Evolutionary conservation across 35 echinoderm and acorn worm genomes (phyloP).

Genomic region (Strongylocentrotus purpuratus): DNA sequence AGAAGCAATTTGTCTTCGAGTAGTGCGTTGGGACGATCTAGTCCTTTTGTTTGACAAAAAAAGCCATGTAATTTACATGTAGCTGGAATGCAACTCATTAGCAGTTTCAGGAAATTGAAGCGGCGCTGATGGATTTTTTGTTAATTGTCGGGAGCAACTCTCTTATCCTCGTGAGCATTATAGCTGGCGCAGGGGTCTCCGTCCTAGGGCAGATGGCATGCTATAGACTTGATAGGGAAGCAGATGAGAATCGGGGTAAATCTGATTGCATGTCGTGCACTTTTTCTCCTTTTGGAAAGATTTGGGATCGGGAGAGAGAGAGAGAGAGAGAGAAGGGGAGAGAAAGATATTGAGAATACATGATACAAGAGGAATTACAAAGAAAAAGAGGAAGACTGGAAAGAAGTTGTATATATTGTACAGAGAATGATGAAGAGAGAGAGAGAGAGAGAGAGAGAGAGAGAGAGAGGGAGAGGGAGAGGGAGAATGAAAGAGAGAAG

Average conservation of each 20-base stretch:
- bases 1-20: not conserved
- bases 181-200: not conserved
- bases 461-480: too few species aligned
- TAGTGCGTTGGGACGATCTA: not conserved
- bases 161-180: not conserved
- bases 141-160: not conserved
- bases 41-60: not conserved
- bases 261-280: not conserved
- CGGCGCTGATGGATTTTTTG: slow-evolving; percentile 28
- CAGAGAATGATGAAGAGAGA: too few species aligned
- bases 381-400: too few species aligned
- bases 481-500: too few species aligned
- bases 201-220: not conserved
- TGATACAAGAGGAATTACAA: too few species aligned
- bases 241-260: not conserved
- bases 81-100: slow-evolving; percentile 30
- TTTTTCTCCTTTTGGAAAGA: too few species aligned
- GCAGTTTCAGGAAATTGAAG: slow-evolving; percentile 21
- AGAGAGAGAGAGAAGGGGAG: too few species aligned
- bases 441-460: too few species aligned
- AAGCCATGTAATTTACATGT: slow-evolving; percentile 7
- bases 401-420: too few species aligned
- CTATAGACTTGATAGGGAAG: not conserved
- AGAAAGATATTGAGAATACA: too few species aligned
- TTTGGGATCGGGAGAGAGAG: too few species aligned